A percentile compares a stretch with the other conserved stretches of the same genome.
phyloP scores from a whole-genome alignment of 2,888 invertebrate genomes.

The Ischnura elegans region DNA sequence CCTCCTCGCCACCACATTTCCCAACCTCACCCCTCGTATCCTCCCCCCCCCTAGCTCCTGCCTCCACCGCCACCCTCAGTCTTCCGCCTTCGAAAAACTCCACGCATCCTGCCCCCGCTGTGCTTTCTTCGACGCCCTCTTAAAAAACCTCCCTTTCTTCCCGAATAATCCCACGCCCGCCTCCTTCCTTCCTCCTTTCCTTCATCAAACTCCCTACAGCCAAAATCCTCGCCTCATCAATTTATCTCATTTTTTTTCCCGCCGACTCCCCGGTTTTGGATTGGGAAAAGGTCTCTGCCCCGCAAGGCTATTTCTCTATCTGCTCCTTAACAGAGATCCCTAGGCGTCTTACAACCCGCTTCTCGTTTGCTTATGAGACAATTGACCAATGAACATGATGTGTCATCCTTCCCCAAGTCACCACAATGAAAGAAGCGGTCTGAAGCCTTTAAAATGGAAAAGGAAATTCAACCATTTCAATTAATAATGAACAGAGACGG shows the following conservation, averaged over 20 bases:
- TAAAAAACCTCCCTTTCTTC: not conserved
- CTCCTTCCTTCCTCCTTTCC: too few relatives aligned
- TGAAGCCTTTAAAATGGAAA: too few relatives aligned
- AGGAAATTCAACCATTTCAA: too few relatives aligned
- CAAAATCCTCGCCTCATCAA: constrained; percentile 28
- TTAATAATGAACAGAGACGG: too few relatives aligned
- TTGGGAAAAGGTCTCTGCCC: not conserved
- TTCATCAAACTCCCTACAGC: not conserved
- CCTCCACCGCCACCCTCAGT: not conserved
- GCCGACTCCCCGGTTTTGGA: not conserved
- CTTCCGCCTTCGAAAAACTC: not conserved
- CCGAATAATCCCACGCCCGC: not conserved
- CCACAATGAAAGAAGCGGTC: too few relatives aligned
- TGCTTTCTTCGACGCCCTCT: not conserved
- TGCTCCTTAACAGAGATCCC: not conserved
- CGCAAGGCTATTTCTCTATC: not conserved
- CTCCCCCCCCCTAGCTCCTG: not conserved
- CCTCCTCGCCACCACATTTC: not conserved
- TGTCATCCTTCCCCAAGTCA: not conserved
- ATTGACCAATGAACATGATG: too few relatives aligned
- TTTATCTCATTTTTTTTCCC: constrained; percentile 18
- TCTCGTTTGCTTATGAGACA: not conserved
- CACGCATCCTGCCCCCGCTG: not conserved
- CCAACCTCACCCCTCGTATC: not conserved
- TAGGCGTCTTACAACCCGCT: not conserved